Evolutionary conservation across 53 echinoderm and acorn worm genomes (phyloP).

Genomic region (Echinarachnius parma): DNA sequence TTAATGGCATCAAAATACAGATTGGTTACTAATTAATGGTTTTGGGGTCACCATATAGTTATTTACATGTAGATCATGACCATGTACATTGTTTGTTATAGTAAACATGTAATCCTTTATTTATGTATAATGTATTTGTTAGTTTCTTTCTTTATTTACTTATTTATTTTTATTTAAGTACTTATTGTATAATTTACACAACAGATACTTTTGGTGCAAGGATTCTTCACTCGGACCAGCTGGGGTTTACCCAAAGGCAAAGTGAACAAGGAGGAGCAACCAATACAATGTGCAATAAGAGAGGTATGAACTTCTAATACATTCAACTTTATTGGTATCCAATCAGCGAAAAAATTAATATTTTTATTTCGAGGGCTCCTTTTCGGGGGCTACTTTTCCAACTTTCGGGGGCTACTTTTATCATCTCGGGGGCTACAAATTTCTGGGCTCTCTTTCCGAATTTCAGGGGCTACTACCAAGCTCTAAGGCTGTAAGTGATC

Average conservation of each 20-base stretch:
- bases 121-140: not conserved
- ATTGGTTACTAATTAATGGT: not conserved
- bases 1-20: too few relatives aligned
- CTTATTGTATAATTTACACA: not conserved
- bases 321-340: too few relatives aligned
- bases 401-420: too few relatives aligned
- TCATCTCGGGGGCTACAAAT: too few relatives aligned
- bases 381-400: too few relatives aligned
- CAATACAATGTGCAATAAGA: constrained; percentile 87
- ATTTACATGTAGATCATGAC: not conserved
- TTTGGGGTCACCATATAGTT: not conserved
- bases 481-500: too few relatives aligned
- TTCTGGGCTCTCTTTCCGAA: too few relatives aligned
- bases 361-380: too few relatives aligned
- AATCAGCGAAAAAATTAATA: too few relatives aligned
- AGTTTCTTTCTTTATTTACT: not conserved
- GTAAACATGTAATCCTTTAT: not conserved
- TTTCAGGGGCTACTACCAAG: too few relatives aligned
- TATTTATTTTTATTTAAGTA: not conserved
- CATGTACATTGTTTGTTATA: not conserved
- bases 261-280: constrained; percentile 75
- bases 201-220: constrained; percentile 89
- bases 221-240: constrained; percentile 81
- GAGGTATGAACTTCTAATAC: constrained; percentile 71
- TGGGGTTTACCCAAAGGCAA: constrained; percentile 99